Base-by-base conservation (phyloP, 1,140 invertebrate species). In the Sycophaga agraensis region DNA sequence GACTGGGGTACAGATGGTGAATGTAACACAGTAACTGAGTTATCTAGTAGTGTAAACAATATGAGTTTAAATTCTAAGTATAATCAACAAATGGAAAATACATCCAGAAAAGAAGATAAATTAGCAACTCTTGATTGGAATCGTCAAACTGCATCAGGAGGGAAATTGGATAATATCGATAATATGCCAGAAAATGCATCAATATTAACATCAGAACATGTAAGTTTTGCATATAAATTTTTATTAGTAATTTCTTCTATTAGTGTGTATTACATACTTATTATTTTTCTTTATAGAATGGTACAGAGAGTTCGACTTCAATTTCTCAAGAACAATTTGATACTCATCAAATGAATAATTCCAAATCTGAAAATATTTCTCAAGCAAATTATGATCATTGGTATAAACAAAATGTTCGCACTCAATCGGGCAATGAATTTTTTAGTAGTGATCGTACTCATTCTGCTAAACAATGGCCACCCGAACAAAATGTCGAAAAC, bases 371-470 rank as follows among this genome's bases (percentile, higher is more conserved):
- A 37, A 72, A 58, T 35, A 49, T 64, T 51, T 31, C 71, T n/a
- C 71, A 72, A 58, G 66, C 69, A 7, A 70, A 67, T 9, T 80
- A 76, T 21, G 79, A 80, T 61, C 76, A 80, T 14, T 81, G 79
- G 78, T 81, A 81, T 40, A 80, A 78, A 39, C 73, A 75, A 12
- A 71, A 60, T 59, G 19, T 72, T 19, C 49, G 64, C 6, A 31
- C 51, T 31, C 64, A 66, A 4, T 12, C 61, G 14, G 61, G 66
- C 24, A 66, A 68, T 28, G 43, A 57, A 5, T 74, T 72, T 58
- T 72, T 64, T 11, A 21, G 46, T 4, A 74, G 66, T 43, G 74
- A 78, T 46, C 67, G 54, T 17, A 5, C 24, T 26, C 50, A 62
- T 42, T 34, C 66, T 37, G 5, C 56, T 0, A 69, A 73, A 24